A percentile compares a stretch with the other conserved stretches of the same genome.
These are phyloP conservation scores for Macropodus opercularis DNA, from an alignment of 2,797 vertebrate species.

Conservation along the genomic window DNA sequence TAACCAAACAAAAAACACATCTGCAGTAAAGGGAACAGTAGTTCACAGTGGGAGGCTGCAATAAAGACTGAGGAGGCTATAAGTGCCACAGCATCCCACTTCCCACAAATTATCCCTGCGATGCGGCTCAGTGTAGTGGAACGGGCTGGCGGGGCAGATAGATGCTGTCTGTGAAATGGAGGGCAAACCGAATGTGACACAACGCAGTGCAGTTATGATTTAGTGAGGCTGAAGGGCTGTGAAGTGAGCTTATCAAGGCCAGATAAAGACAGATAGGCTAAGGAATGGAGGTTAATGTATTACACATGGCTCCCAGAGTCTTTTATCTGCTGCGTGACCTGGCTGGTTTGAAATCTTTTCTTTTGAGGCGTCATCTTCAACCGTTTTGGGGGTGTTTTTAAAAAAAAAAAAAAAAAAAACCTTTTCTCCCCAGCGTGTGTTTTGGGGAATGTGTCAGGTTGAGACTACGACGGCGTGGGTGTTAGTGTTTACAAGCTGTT, in stretches of 20 bases:
- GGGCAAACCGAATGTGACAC: constrained; percentile 76
- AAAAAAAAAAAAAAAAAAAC: too few relatives aligned
- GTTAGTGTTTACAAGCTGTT: constrained; percentile 53
- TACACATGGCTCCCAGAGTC: constrained; percentile 71
- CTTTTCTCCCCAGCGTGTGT: constrained; percentile 15
- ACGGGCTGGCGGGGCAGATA: constrained; percentile 38
- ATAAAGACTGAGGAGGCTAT: constrained; percentile 73
- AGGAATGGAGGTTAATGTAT: constrained; percentile 68
- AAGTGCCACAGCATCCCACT: constrained; percentile 72
- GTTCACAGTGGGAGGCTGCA: constrained; percentile 83
- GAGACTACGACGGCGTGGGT: constrained; percentile 37
- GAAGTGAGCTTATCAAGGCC: constrained; percentile 78
- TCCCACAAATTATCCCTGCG: constrained; percentile 65
- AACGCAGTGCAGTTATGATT: constrained; percentile 73
- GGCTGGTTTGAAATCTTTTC: constrained; percentile 42
- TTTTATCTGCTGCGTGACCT: constrained; percentile 69
- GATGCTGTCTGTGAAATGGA: constrained; percentile 48
- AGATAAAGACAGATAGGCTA: constrained; percentile 74
- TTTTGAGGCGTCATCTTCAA: constrained; percentile 52
- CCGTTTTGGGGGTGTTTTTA: too few relatives aligned
- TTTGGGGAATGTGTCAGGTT: constrained; percentile 49
- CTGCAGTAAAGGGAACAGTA: constrained; percentile 84
- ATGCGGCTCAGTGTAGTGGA: constrained; percentile 42
- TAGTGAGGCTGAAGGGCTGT: constrained; percentile 68
- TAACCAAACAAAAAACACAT: constrained; percentile 86